These are phyloP conservation scores for Petrocephalus zakoni DNA, from an alignment of 2,113 vertebrate species.

Conservation along the genomic window DNA sequence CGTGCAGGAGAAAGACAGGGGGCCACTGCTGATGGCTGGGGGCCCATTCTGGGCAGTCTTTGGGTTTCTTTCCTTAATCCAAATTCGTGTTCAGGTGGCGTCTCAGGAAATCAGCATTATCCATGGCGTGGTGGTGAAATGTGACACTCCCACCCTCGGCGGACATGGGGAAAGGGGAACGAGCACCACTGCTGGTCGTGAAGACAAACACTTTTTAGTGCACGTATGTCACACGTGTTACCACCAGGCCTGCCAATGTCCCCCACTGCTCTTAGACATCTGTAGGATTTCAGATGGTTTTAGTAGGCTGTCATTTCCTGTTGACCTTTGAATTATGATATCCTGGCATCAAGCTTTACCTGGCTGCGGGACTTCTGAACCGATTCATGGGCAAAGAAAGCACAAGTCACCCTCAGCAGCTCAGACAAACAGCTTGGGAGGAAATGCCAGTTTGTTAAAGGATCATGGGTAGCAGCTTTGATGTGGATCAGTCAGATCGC, in stretches of 20 bases:
- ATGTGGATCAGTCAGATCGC: background rate
- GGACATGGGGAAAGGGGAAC: background rate
- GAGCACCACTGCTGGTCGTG: conserved; percentile 23
- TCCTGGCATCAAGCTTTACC: conserved; percentile 21
- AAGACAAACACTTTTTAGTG: conserved; percentile 21
- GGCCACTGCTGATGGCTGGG: conserved; percentile 46
- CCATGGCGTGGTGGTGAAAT: background rate
- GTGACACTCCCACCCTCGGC: background rate
- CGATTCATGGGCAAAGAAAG: conserved; percentile 8
- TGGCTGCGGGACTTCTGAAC: conserved; percentile 10
- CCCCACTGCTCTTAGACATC: background rate
- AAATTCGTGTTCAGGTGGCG: background rate
- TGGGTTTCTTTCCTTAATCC: background rate
- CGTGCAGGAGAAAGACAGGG: conserved; percentile 43
- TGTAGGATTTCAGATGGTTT: conserved; percentile 14
- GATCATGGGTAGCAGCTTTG: background rate
- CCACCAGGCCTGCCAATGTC: background rate
- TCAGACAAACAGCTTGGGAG: background rate
- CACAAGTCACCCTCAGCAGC: background rate
- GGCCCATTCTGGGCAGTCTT: background rate
- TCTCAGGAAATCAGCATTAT: background rate
- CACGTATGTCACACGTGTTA: background rate
- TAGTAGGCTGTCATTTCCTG: conserved; percentile 20
- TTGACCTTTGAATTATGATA: conserved; percentile 14
- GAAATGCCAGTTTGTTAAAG: background rate